A percentile compares a stretch with the other conserved stretches of the same genome.
These are phyloP conservation scores for Brachylomia viminalis DNA, from an alignment of 2,888 invertebrate genomes.

Conservation along the genomic window DNA sequence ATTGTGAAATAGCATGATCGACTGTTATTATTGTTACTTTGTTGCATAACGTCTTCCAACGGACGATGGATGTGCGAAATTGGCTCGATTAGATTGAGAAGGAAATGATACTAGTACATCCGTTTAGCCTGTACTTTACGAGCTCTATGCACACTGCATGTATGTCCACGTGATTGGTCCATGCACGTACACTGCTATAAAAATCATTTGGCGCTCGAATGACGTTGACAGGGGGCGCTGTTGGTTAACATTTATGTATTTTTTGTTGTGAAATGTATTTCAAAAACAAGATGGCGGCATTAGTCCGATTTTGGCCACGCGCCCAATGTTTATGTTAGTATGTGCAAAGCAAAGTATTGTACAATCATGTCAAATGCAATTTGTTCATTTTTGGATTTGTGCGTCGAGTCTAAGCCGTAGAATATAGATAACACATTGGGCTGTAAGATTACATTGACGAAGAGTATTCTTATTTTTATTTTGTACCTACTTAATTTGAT, in stretches of 20 bases:
- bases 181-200: not conserved
- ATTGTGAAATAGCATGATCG: constrained; percentile 15
- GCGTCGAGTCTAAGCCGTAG: not conserved
- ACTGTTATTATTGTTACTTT: constrained; percentile 14
- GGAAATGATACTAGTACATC: constrained; percentile 50
- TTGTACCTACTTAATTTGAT: not conserved
- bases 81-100: constrained; percentile 31
- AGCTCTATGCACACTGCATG: constrained; percentile 1
- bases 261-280: not conserved
- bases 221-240: not conserved
- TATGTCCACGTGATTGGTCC: constrained; percentile 10
- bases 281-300: not conserved
- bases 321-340: not conserved
- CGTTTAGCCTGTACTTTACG: constrained; percentile 41
- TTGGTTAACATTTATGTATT: not conserved
- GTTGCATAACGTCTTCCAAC: constrained; percentile 35
- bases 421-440: not conserved
- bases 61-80: constrained; percentile 48
- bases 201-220: not conserved
- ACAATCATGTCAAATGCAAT: constrained; percentile 1
- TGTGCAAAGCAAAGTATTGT: not conserved
- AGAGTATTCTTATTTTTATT: too few relatives aligned
- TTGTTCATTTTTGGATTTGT: not conserved
- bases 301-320: not conserved
- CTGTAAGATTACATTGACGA: not conserved